These are phyloP conservation scores for Ichneumon xanthorius DNA, from an alignment of 2,888 invertebrate species.

Conservation along the genomic window DNA sequence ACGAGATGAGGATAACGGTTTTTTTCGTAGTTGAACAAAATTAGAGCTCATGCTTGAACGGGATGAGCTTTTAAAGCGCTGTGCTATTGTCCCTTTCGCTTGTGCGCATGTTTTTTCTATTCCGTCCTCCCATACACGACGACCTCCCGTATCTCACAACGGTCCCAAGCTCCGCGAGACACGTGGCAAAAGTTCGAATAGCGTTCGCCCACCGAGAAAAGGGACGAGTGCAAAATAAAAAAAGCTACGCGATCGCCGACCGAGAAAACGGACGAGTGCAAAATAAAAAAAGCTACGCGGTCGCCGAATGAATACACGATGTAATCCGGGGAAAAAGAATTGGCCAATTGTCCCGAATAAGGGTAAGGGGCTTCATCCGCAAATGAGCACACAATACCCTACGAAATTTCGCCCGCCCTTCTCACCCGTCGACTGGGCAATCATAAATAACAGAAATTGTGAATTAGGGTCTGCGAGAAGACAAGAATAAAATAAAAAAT, in stretches of 20 bases:
- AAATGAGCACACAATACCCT: constrained; percentile 15
- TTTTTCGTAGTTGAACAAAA: constrained; percentile 12
- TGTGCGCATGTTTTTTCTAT: not conserved
- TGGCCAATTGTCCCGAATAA: constrained; percentile 22
- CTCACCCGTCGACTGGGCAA: not conserved
- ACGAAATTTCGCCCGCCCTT: not conserved
- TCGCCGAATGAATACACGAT: constrained; percentile 24
- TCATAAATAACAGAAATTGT: not conserved
- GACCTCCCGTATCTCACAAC: not conserved
- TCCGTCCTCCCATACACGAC: not conserved
- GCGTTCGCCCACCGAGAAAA: constrained; percentile 1
- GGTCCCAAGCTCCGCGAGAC: not conserved
- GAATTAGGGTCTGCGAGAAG: not conserved
- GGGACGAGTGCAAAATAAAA: not conserved
- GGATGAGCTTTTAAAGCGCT: not conserved
- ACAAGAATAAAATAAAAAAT: not conserved
- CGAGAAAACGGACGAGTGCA: not conserved
- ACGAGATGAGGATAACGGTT: not conserved
- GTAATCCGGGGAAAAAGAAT: constrained; percentile 21
- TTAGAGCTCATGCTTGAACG: not conserved
- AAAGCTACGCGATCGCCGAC: not conserved
- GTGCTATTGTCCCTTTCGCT: constrained; percentile 2
- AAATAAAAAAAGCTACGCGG: not conserved
- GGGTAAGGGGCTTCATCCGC: constrained; percentile 12
- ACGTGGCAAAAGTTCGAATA: not conserved